phyloP scores from a whole-genome alignment of 2,888 invertebrate genomes.

The Conchocele bisecta region DNA sequence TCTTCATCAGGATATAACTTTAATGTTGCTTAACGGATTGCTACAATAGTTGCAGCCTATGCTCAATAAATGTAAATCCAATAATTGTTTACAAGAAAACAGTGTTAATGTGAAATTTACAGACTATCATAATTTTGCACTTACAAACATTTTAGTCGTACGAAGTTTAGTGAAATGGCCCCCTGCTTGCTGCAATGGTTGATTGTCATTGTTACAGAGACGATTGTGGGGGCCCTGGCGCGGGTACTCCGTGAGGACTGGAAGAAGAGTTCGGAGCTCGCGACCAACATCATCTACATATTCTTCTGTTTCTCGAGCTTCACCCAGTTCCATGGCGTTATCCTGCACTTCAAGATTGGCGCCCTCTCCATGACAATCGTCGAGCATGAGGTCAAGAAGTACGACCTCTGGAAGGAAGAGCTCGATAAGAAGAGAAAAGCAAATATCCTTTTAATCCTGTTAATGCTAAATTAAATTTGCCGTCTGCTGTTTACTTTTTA shows the following conservation, averaged over 20 bases:
- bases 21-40: too few species aligned
- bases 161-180: too few species aligned
- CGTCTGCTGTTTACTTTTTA: too few species aligned
- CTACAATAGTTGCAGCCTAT: too few species aligned
- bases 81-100: too few species aligned
- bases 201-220: conserved; percentile 86
- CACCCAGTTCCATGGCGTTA: conserved; percentile 95
- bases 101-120: too few species aligned
- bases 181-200: neutral
- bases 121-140: too few species aligned
- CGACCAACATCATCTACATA: conserved; percentile 97
- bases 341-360: conserved; percentile 97
- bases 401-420: conserved; percentile 92
- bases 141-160: too few species aligned
- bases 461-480: too few species aligned
- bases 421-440: conserved; percentile 80
- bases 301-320: conserved; percentile 99
- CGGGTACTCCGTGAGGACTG: conserved; percentile 98
- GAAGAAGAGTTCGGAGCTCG: conserved; percentile 97
- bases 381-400: conserved; percentile 96
- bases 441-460: conserved; percentile 77
- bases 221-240: conserved; percentile 96
- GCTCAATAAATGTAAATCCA: too few species aligned
- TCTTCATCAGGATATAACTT: too few species aligned
- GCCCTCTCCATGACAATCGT: conserved; percentile 98